phyloP scores from a whole-genome alignment of 1,140 invertebrate genomes.

The Drosophila chauvacae region DNA sequence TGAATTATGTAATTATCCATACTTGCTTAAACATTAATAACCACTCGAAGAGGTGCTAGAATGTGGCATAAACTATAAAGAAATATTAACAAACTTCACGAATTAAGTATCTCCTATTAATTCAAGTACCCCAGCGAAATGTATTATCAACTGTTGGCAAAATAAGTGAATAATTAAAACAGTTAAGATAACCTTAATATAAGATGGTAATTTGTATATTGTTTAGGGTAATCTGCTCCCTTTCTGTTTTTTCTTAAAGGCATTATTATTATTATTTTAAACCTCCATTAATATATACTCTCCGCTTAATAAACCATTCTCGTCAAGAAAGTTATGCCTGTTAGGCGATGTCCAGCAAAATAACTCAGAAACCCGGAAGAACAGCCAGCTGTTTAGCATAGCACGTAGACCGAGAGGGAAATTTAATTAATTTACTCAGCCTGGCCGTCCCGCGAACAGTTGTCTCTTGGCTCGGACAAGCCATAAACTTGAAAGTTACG shows the following conservation, averaged over 20 bases:
- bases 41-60: slow-evolving; percentile 5
- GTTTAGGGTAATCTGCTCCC: not conserved
- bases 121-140: not conserved
- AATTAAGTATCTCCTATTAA: not conserved
- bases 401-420: slow-evolving; percentile 53
- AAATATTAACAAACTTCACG: not conserved
- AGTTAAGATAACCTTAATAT: no score
- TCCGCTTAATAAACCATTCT: not conserved
- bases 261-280: not conserved
- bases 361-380: not conserved
- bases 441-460: slow-evolving; percentile 7
- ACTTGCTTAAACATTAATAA: slow-evolving; percentile 23
- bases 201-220: no score
- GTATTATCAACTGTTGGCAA: not conserved
- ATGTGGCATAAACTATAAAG: not conserved
- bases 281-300: not conserved
- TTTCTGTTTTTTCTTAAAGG: not conserved
- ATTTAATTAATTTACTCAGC: slow-evolving; percentile 73
- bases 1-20: slow-evolving; percentile 51
- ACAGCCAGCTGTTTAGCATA: slow-evolving; percentile 55
- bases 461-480: slow-evolving; percentile 59
- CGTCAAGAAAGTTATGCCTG: slow-evolving; percentile 17
- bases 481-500: slow-evolving; percentile 73
- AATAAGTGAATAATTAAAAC: not conserved
- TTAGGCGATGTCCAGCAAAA: slow-evolving; percentile 11